A percentile compares a stretch with the other conserved stretches of the same genome.
Evolutionary conservation across 1,140 invertebrate species (phyloP).

Genomic region (Nasonia vitripennis): DNA sequence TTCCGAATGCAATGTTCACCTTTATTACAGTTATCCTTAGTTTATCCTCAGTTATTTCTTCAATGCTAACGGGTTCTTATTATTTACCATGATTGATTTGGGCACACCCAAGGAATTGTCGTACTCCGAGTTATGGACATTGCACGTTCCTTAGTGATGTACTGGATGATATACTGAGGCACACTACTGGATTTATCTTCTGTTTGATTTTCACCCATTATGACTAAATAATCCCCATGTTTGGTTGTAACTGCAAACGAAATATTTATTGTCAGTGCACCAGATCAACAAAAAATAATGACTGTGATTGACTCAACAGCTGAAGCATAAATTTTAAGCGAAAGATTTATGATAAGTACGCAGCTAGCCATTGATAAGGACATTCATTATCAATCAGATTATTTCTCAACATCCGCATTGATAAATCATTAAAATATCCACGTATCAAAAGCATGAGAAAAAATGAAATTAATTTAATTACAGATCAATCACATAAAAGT

Average conservation of each 20-base stretch:
- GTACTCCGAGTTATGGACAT: conserved; percentile 77
- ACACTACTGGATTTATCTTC: background rate
- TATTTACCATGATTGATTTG: conserved; percentile 75
- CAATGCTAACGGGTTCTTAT: conserved; percentile 60
- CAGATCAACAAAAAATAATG: conserved; percentile 7
- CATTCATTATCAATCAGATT: conserved; percentile 34
- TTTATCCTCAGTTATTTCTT: conserved; percentile 29
- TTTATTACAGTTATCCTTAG: conserved; percentile 34
- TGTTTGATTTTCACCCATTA: conserved; percentile 19
- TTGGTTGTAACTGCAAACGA: conserved; percentile 24
- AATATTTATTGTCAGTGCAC: conserved; percentile 6
- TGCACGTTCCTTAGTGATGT: conserved; percentile 39
- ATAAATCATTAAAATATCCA: background rate
- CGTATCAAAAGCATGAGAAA: background rate
- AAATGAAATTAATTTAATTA: background rate
- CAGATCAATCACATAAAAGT: too few relatives aligned
- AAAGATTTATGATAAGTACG: conserved; percentile 22
- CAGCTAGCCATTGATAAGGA: conserved; percentile 12
- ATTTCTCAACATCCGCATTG: background rate
- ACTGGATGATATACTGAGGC: background rate
- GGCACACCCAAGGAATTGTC: conserved; percentile 79
- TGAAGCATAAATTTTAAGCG: conserved; percentile 10
- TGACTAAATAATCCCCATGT: conserved; percentile 19
- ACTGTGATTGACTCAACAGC: background rate
- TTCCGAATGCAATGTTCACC: conserved; percentile 40